phyloP scores from a whole-genome alignment of 2,888 invertebrate genomes.

The Sminthurinus aureus region DNA sequence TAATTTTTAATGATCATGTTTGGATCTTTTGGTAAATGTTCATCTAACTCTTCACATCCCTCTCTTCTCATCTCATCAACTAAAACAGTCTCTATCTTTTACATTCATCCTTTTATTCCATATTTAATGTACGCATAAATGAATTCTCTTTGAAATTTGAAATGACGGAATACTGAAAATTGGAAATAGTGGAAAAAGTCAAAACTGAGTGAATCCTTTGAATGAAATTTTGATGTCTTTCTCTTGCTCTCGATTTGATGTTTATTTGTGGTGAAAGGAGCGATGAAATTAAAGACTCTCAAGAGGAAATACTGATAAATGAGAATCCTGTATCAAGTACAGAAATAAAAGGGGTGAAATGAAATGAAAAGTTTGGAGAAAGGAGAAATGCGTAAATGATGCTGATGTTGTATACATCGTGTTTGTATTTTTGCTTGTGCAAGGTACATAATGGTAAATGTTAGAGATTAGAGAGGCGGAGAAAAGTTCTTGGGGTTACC shows the following conservation, averaged over 20 bases:
- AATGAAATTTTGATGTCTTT: background rate
- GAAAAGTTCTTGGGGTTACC: background rate
- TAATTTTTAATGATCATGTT: background rate
- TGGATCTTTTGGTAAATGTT: background rate
- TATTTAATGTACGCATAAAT: background rate
- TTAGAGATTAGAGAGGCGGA: conserved; percentile 10
- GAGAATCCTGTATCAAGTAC: background rate
- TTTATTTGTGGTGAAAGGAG: background rate
- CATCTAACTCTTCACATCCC: background rate
- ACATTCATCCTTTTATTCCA: background rate
- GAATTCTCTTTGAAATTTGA: no score
- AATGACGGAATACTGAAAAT: no score
- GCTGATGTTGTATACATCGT: no score
- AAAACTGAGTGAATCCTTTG: background rate
- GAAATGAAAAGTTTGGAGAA: background rate
- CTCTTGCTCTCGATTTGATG: background rate
- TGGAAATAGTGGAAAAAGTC: no score
- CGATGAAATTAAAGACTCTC: background rate
- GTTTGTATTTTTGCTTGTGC: no score
- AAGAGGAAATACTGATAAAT: background rate
- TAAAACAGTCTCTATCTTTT: background rate
- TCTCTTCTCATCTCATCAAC: background rate
- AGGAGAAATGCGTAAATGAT: no score
- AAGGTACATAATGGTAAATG: no score
- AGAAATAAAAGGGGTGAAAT: conserved; percentile 6